Conservation (phyloP, 2,797 vertebrate species). For the Mormyrops attenuatus region DNA sequence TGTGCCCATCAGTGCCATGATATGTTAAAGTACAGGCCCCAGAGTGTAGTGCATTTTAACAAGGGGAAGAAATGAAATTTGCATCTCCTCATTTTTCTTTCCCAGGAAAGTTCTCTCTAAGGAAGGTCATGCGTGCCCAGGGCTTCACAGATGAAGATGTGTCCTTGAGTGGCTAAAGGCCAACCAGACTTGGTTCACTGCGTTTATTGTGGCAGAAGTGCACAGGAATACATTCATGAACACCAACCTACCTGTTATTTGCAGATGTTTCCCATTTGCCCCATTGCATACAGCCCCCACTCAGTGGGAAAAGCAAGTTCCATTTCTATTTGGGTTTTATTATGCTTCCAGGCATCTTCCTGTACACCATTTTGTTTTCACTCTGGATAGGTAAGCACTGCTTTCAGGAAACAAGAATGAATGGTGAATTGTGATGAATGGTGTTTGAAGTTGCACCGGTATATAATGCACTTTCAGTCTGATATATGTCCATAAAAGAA, state of each 20-base stretch:
- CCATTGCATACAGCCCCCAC: not conserved
- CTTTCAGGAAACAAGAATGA: constrained; percentile 17
- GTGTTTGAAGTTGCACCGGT: not conserved
- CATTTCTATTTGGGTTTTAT: constrained; percentile 42
- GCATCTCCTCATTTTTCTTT: not conserved
- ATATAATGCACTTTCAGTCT: not conserved
- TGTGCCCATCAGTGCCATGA: not conserved
- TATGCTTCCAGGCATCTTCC: constrained; percentile 47
- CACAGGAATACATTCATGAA: not conserved
- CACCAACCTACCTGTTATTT: not conserved
- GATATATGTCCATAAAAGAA: not conserved
- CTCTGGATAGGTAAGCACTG: constrained; percentile 42
- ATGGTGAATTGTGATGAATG: not conserved
- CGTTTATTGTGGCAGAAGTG: not conserved
- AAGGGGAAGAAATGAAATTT: not conserved
- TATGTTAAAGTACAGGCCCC: not conserved
- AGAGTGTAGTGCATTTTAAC: not conserved
- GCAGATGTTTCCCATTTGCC: constrained; percentile 50
- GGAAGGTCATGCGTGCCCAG: not conserved
- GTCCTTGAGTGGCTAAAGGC: not conserved
- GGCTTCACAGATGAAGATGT: not conserved
- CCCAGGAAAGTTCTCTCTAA: not conserved
- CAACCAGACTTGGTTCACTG: not conserved
- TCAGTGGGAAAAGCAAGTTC: constrained; percentile 21
- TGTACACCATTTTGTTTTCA: constrained; percentile 38